A percentile compares a stretch with the other conserved stretches of the same genome.
phyloP scores from a whole-genome alignment of 2,888 invertebrate species.

The Xylota sylvarum region DNA sequence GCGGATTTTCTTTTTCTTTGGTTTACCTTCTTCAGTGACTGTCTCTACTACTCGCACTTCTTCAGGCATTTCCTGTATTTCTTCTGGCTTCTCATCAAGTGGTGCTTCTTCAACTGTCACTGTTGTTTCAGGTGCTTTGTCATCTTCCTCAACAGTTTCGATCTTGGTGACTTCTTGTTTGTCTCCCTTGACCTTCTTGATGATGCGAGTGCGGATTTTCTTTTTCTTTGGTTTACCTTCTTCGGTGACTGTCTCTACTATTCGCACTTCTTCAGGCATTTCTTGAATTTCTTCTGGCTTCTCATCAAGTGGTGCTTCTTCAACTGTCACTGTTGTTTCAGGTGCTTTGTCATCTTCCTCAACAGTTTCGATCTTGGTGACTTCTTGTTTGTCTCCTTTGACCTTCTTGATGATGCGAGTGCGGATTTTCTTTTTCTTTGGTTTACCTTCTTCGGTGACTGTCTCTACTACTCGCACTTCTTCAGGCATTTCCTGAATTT shows the following conservation, averaged over 20 bases:
- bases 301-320: constrained; percentile 77
- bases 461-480: constrained; percentile 78
- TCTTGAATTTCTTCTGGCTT: constrained; percentile 62
- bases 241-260: constrained; percentile 83
- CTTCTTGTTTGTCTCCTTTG: constrained; percentile 82
- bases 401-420: constrained; percentile 82
- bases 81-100: constrained; percentile 80
- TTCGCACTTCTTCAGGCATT: constrained; percentile 80
- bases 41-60: constrained; percentile 72
- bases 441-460: constrained; percentile 78
- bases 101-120: constrained; percentile 77
- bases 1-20: constrained; percentile 79
- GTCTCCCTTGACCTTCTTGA: constrained; percentile 81
- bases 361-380: constrained; percentile 80
- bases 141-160: constrained; percentile 82
- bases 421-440: constrained; percentile 80
- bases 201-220: constrained; percentile 81
- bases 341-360: constrained; percentile 80
- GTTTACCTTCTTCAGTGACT: constrained; percentile 79
- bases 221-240: constrained; percentile 80
- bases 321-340: constrained; percentile 78
- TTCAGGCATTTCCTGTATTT: constrained; percentile 72
- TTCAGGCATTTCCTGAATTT: constrained; percentile 81
- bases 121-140: constrained; percentile 79
- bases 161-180: constrained; percentile 80